phyloP scores from a whole-genome alignment of 2,797 vertebrate species.

The Lacerta agilis region DNA sequence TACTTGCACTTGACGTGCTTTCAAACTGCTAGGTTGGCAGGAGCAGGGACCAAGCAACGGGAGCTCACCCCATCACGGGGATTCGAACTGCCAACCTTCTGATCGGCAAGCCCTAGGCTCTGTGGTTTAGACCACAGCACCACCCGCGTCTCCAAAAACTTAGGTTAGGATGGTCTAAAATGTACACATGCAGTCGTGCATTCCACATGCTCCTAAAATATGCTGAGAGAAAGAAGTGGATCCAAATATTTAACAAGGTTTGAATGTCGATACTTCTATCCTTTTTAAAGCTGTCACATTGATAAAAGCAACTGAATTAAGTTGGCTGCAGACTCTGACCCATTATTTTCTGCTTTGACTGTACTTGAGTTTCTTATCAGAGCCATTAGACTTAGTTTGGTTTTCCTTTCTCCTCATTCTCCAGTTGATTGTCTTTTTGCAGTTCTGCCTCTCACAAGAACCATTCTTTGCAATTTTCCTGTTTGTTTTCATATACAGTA shows the following conservation, averaged over 20 bases:
- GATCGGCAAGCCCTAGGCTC: too few species aligned
- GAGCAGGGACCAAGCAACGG: too few species aligned
- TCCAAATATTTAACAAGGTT: background rate
- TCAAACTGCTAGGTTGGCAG: too few species aligned
- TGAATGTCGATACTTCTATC: background rate
- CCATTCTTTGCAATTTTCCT: background rate
- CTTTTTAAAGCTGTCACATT: background rate
- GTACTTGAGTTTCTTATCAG: background rate
- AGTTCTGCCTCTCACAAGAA: background rate
- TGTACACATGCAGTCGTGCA: background rate
- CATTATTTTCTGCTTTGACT: background rate
- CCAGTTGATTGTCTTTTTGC: background rate
- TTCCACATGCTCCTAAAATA: background rate
- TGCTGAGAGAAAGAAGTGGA: background rate
- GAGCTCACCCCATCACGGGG: too few species aligned
- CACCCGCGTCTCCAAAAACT: too few species aligned
- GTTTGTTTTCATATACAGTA: background rate
- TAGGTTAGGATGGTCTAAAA: background rate
- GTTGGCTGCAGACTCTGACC: background rate
- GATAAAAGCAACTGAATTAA: background rate
- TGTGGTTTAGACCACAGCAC: too few species aligned
- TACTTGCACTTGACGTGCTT: too few species aligned
- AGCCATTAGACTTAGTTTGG: background rate
- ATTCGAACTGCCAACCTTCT: too few species aligned
- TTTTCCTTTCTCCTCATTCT: background rate